These are phyloP conservation scores for Camponotus vicinus DNA, from an alignment of 1,140 invertebrate species.

Conservation along the genomic window DNA sequence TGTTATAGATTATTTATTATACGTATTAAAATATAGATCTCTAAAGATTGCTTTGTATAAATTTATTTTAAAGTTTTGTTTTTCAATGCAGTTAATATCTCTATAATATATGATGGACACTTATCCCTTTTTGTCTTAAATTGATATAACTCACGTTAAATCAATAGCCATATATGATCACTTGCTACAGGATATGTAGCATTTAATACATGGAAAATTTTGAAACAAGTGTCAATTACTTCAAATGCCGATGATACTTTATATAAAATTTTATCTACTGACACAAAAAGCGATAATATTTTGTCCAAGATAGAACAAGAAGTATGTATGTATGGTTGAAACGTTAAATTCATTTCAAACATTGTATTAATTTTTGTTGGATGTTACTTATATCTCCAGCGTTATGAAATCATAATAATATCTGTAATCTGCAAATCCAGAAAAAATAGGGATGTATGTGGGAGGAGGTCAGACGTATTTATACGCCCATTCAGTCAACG, in stretches of 20 bases:
- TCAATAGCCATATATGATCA: slow-evolving; percentile 19
- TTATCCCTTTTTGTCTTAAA: slow-evolving; percentile 9
- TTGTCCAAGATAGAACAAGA: background rate
- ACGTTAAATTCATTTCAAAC: background rate
- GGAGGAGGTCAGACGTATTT: no score
- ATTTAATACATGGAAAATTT: background rate
- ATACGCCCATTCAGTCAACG: no score
- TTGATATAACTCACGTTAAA: slow-evolving; percentile 7
- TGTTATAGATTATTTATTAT: no score
- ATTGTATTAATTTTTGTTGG: background rate
- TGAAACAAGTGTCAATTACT: background rate
- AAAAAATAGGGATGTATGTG: no score
- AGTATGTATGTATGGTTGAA: slow-evolving; percentile 15
- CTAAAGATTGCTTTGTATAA: no score
- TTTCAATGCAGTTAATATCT: slow-evolving; percentile 6
- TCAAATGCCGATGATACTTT: slow-evolving; percentile 6
- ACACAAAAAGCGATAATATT: slow-evolving; percentile 20
- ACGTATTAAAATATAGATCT: no score
- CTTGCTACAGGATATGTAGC: slow-evolving; percentile 12
- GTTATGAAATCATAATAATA: background rate
- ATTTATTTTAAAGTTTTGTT: no score
- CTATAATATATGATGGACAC: background rate
- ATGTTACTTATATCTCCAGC: background rate
- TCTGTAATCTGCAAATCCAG: no score
- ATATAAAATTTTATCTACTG: background rate